Evolutionary conservation across 1,140 invertebrate species (phyloP), one percentile per base, ranked within the genome.

Genomic region (Caenorhabditis latens): DNA sequence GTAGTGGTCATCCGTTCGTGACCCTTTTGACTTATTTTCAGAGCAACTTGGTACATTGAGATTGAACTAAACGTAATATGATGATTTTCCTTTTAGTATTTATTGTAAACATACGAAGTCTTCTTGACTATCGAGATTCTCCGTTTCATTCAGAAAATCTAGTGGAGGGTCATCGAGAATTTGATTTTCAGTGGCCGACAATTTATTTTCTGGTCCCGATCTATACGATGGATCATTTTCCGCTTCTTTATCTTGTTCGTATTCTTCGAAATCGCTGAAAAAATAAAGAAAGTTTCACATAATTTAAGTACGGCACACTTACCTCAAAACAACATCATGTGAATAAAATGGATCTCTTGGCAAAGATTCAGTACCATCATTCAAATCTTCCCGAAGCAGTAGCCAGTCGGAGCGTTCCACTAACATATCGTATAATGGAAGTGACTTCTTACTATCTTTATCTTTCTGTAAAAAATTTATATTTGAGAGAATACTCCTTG

Each of bases 301-400:
- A 53, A 53, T 13, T 16, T 53, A 1, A 53, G 1, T 53, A 13
- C 16, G 16, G 1, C 9, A 53, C 4, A 13, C 50, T 75, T 46
- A 46, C 67, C 67, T 75, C 14, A 21, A 79, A 24, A 79, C 46
- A 24, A 50, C n/a, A 50, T 79, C 71, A 24, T 79, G 71, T 5
- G 71, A 79, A 79, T 79, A 79, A 11, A 79, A 79, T 6, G 71
- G 71, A 79, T 79, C n/a, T 24, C 8, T 42, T 50, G 71, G 71
- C 14, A n/a, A 46, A 50, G 50, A 50, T 11, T 79, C 71, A 13
- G 46, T 79, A 13, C 53, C 46, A 24, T 79, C 71, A n/a, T 79
- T 79, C 11, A 79, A 79, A 8, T 79, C 71, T 50, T 79, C 71
- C 3, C 46, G 16, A n/a, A n/a, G 53, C 46, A 79, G 5, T 4